Evolutionary conservation across 2,113 vertebrate species (phyloP), one percentile per base, ranked within the genome.

Genomic region (Trichomycterus rosablanca): DNA sequence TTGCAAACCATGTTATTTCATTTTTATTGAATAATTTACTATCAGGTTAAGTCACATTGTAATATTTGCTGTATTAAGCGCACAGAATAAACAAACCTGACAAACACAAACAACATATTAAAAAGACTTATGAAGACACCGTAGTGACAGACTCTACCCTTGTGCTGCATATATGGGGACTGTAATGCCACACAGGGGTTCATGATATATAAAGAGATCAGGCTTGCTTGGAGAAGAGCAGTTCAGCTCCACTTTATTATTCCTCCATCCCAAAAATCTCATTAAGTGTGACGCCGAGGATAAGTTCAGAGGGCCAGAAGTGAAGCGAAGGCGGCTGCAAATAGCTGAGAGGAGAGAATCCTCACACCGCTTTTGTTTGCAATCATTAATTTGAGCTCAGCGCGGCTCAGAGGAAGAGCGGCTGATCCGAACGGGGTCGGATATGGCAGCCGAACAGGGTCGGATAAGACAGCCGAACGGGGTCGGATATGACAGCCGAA

Each of bases 211-310:
- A 54, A 26, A 53, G 39, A 55, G 30, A 45, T 46, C 44, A 19
- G 44, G 51, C 49, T 63, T 32, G 63, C 67, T 67, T 67, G 54
- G 49, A 63, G 70, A 72, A 49, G 65, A 72, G 54, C 60, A 52
- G 65, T 57, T 51, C 45, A 66, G 66, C 63, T 62, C 50, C 46
- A 37, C 46, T 72, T 63, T 71, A 75, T 75, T 75, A 69, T 75
- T 62, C 56, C 48, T 62, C 51, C 48, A 34, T 24, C 48, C 70
- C 50, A 62, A 72, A 61, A 75, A 72, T 75, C 70, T 75, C 66
- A 72, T 75, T 72, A 75, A 67, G 69, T 62, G 73, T 75, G 73
- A 72, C 66, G 68, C 39, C 62, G 66, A 62, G 64, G 73, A 72
- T 75, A 72, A 75, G 73, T 71, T 75, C 58, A 73, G 70, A 63